Percentiles rank a stretch among this genome's conserved stretches.
These are phyloP conservation scores for Glaucidium brasilianum DNA, from an alignment of 2,113 vertebrate species.

Conservation along the genomic window DNA sequence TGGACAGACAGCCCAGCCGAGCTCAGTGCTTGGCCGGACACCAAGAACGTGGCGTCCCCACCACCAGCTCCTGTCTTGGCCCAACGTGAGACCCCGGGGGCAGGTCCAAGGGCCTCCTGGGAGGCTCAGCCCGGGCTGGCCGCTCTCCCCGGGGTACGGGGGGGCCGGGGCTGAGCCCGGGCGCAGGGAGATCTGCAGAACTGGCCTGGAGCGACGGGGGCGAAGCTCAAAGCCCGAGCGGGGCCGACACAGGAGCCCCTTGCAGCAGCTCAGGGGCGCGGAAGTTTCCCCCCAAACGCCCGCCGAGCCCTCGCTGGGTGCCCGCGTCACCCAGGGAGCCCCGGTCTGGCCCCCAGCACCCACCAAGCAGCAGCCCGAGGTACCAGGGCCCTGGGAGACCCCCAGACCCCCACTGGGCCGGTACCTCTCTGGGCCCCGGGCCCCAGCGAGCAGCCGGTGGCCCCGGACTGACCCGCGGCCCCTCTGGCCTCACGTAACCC, in stretches of 20 bases:
- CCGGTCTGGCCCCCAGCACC: not conserved
- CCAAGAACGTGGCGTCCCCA: not conserved
- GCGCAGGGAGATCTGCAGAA: not conserved
- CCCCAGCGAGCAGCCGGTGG: not conserved
- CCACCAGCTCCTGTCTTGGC: fast-evolving
- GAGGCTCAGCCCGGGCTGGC: not conserved
- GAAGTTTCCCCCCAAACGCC: too few relatives aligned
- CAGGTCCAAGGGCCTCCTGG: not conserved
- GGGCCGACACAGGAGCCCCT: too few relatives aligned
- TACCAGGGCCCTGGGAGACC: too few relatives aligned
- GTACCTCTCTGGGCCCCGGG: too few relatives aligned
- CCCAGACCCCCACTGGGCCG: too few relatives aligned
- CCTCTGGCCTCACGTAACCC: fast-evolving
- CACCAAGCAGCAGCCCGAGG: not conserved
- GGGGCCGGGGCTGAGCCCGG: too few relatives aligned
- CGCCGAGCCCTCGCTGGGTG: fast-evolving
- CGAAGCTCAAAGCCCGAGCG: not conserved
- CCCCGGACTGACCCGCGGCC: too few relatives aligned
- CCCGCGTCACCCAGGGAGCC: not conserved
- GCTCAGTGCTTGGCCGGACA: not conserved
- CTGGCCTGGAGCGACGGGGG: too few relatives aligned
- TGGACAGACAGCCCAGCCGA: not conserved
- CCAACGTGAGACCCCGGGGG: not conserved
- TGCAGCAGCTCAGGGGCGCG: too few relatives aligned
- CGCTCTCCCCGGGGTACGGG: fast-evolving